phyloP scores from a whole-genome alignment of 1,140 invertebrate genomes.

The Hormaphis cornu region DNA sequence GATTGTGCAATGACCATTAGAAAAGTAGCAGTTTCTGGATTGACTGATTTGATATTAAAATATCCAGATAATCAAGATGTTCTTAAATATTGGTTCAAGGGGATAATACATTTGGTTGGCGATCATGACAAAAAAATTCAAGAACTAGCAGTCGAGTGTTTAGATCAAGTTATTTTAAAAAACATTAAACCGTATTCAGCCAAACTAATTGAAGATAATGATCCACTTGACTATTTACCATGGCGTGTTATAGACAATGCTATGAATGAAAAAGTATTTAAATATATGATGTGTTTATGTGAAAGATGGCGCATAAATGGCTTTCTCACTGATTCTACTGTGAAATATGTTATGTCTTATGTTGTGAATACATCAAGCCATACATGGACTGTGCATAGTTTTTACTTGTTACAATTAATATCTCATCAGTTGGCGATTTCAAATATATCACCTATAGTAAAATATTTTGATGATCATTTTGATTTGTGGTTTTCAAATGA shows the following conservation, averaged over 20 bases:
- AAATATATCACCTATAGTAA: neutral
- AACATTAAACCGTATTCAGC: slow-evolving; percentile 25
- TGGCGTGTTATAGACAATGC: slow-evolving; percentile 15
- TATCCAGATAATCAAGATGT: slow-evolving; percentile 27
- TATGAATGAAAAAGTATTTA: slow-evolving; percentile 18
- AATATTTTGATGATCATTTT: neutral
- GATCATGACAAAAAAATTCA: slow-evolving; percentile 28
- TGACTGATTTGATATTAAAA: slow-evolving; percentile 10
- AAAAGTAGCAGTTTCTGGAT: slow-evolving; percentile 3
- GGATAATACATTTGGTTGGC: slow-evolving; percentile 22
- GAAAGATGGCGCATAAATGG: slow-evolving; percentile 9
- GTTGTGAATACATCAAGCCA: neutral
- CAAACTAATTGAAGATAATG: neutral
- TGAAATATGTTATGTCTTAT: slow-evolving; percentile 13
- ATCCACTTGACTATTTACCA: slow-evolving; percentile 14
- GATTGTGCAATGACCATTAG: slow-evolving; percentile 13
- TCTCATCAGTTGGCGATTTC: slow-evolving; percentile 11
- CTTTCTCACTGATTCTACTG: neutral
- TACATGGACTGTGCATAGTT: slow-evolving; percentile 5
- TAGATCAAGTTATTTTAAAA: slow-evolving; percentile 16
- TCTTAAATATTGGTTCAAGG: slow-evolving; percentile 22
- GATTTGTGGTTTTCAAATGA: slow-evolving; percentile 9
- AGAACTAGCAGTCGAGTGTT: slow-evolving; percentile 18
- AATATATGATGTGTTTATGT: slow-evolving; percentile 25
- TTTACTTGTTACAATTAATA: slow-evolving; percentile 25